Base-by-base conservation (phyloP, 2,888 invertebrate genomes). In the Hypselothyrea guttata region DNA sequence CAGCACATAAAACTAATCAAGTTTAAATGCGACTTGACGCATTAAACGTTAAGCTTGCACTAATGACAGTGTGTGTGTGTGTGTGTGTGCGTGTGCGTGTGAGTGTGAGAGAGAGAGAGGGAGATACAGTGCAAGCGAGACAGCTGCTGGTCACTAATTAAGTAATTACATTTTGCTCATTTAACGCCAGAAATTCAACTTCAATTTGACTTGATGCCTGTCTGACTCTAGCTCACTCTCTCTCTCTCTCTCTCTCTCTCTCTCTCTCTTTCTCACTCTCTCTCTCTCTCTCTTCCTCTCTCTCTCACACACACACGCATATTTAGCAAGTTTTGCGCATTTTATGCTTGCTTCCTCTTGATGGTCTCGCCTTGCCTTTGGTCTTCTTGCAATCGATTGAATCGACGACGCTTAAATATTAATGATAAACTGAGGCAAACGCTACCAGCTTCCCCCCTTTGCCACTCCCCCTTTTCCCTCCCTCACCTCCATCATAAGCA, bases 81-180 rank as follows among this genome's bases (percentile, higher is more conserved):
- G n/a, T n/a, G n/a, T n/a, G n/a, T n/a, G n/a, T n/a, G n/a, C n/a
- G n/a, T n/a, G n/a, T n/a, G n/a, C n/a, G n/a, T n/a, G n/a, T n/a
- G n/a, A n/a, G n/a, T n/a, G n/a, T 49, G 53, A 60, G 41, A 35
- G 11, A 35, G 41, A 48, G 35, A 41, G 47, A 34, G 8, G 22
- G n/a, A 33, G 33, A 44, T n/a, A 54, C 35, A 60, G 38, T 65
- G 31, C 53, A 1, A 37, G 28, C 8, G 22, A 11, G 11, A 16
- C 15, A 22, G 40, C 28, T 33, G 13, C 31, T 58, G 9, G 45
- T 49, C 61, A 76, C 86, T 83, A 83, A 86, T 86, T 83, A 84
- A 83, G 82, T 83, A 83, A 83, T 83, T 83, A 84, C 86, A 75
- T 84, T 83, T 84, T 68, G 84, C 69, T 84, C 84, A 86, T 84